phyloP scores from a whole-genome alignment of 2,113 vertebrate species.

The Scopus umbretta region DNA sequence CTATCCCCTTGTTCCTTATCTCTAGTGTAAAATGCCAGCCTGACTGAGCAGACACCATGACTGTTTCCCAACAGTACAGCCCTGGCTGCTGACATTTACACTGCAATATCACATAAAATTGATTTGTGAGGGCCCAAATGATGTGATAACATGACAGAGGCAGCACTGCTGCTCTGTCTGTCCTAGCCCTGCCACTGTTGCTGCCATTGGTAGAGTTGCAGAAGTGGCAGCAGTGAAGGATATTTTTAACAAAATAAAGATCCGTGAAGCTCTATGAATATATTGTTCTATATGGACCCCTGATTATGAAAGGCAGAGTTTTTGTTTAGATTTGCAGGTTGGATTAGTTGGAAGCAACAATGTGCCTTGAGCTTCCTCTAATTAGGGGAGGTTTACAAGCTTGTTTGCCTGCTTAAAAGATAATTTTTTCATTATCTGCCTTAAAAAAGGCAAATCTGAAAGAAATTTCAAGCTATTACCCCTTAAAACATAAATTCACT shows the following conservation, averaged over 20 bases:
- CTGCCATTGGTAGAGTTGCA: not conserved
- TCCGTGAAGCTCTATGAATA: not conserved
- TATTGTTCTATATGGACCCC: not conserved
- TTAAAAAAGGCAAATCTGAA: not conserved
- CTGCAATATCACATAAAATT: not conserved
- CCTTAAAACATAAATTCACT: not conserved
- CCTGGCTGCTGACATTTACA: not conserved
- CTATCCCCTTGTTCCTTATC: not conserved
- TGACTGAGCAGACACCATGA: not conserved
- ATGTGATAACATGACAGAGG: not conserved
- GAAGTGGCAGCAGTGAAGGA: not conserved
- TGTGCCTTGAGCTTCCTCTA: not conserved
- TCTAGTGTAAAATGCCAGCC: not conserved
- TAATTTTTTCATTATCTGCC: not conserved
- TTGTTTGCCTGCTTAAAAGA: not conserved
- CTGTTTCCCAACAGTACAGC: not conserved
- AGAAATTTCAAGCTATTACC: not conserved
- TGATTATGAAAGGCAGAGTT: not conserved
- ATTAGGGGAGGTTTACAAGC: not conserved
- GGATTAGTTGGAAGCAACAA: not conserved
- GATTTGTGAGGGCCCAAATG: not conserved
- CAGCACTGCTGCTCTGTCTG: not conserved
- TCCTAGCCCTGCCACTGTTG: not conserved
- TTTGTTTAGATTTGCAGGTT: not conserved
- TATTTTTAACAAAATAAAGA: not conserved